Conservation (phyloP, 2,113 vertebrate species). For the Vidua chalybeata region DNA sequence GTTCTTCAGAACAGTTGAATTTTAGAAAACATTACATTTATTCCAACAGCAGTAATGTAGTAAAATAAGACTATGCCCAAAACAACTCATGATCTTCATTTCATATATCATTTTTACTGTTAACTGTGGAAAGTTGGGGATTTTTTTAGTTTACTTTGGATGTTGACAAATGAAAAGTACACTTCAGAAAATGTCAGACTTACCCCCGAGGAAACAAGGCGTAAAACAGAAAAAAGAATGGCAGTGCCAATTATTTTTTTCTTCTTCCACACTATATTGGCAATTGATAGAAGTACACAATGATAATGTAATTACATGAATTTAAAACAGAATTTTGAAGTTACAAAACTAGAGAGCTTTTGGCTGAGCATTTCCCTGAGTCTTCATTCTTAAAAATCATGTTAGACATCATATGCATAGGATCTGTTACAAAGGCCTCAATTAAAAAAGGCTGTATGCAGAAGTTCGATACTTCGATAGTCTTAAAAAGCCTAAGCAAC, state of each 20-base stretch:
- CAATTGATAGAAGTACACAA: conserved; percentile 26
- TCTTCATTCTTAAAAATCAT: conserved; percentile 53
- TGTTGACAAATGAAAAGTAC: background rate
- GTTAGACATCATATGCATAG: background rate
- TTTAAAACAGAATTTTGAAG: background rate
- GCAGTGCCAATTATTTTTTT: background rate
- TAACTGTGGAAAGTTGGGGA: background rate
- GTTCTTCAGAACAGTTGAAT: background rate
- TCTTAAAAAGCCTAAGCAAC: conserved; percentile 11
- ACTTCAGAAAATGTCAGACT: background rate
- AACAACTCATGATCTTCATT: background rate
- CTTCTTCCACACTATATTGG: background rate
- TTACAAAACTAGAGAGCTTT: conserved; percentile 56
- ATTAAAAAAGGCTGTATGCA: background rate
- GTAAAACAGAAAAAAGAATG: background rate
- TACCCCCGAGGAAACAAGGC: conserved; percentile 23
- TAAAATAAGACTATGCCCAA: background rate
- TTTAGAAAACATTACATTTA: background rate
- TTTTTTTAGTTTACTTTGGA: background rate
- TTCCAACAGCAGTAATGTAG: background rate
- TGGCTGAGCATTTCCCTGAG: conserved; percentile 75
- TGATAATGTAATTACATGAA: conserved; percentile 6
- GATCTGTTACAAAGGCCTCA: background rate
- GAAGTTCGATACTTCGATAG: background rate
- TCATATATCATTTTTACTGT: background rate